phyloP scores from a whole-genome alignment of 2,113 vertebrate species.

The Phylloscopus trochilus region DNA sequence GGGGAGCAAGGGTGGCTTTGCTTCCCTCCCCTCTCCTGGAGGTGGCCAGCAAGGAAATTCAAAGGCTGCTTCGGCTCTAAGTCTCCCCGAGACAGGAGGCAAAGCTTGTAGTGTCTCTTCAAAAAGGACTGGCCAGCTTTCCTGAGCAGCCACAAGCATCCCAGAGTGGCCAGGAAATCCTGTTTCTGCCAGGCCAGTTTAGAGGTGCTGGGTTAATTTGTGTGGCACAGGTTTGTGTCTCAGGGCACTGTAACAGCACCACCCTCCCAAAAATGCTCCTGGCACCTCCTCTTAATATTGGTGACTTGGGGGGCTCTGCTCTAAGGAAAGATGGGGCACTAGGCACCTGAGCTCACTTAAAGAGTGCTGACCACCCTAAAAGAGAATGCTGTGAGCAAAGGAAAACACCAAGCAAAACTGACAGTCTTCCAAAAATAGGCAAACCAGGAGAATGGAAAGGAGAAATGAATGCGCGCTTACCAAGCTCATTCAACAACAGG shows the following conservation, averaged over 20 bases:
- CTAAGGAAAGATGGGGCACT: not conserved
- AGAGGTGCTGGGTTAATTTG: not conserved
- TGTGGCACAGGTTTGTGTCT: not conserved
- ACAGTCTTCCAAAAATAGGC: not conserved
- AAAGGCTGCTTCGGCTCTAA: not conserved
- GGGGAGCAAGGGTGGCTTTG: not conserved
- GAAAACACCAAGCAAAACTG: slow-evolving; percentile 9
- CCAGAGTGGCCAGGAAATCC: not conserved
- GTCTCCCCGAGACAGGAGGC: not conserved
- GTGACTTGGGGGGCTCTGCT: not conserved
- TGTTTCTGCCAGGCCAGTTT: not conserved
- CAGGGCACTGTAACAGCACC: rapidly evolving
- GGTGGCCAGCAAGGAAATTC: not conserved
- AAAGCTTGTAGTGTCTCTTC: not conserved
- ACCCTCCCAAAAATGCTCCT: not conserved
- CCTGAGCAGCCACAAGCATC: not conserved
- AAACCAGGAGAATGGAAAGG: slow-evolving; percentile 63
- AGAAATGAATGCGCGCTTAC: slow-evolving; percentile 79
- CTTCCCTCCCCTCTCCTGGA: not conserved
- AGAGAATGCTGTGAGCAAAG: slow-evolving; percentile 28
- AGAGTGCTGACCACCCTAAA: slow-evolving; percentile 5
- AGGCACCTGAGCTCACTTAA: slow-evolving; percentile 18
- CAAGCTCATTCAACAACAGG: slow-evolving; percentile 87
- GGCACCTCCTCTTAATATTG: rapidly evolving
- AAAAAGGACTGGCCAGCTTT: not conserved